phyloP scores from a whole-genome alignment of 2,797 vertebrate genomes.

The Pteropus rufus region DNA sequence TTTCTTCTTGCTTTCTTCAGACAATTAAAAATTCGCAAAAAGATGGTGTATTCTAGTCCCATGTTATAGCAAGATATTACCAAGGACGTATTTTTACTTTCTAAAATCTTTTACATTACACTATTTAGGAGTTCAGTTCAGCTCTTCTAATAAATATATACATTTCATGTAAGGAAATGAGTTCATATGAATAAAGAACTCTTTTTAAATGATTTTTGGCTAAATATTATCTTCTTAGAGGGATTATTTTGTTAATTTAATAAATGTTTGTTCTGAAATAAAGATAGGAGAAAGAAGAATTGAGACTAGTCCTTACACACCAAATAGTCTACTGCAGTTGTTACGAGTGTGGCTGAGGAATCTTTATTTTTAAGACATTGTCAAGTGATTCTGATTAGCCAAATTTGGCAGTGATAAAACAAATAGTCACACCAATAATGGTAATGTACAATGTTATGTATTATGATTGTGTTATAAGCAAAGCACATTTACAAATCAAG shows the following conservation, averaged over 20 bases:
- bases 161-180: neutral
- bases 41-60: neutral
- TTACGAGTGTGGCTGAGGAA: neutral
- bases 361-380: neutral
- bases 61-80: neutral
- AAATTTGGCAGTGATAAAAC: neutral
- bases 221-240: neutral
- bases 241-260: constrained; percentile 1
- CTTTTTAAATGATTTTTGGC: neutral
- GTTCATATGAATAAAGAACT: neutral
- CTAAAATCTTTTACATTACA: neutral
- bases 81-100: neutral
- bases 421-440: neutral
- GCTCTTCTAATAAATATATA: neutral
- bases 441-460: neutral
- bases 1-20: neutral
- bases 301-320: neutral
- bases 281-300: neutral
- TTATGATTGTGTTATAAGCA: constrained; percentile 2
- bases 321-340: neutral
- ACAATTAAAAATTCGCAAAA: constrained; percentile 15
- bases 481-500: neutral
- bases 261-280: neutral
- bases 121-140: neutral
- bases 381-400: neutral